Conservation (phyloP, 2,797 vertebrate species). For the Pipistrellus pipistrellus region DNA sequence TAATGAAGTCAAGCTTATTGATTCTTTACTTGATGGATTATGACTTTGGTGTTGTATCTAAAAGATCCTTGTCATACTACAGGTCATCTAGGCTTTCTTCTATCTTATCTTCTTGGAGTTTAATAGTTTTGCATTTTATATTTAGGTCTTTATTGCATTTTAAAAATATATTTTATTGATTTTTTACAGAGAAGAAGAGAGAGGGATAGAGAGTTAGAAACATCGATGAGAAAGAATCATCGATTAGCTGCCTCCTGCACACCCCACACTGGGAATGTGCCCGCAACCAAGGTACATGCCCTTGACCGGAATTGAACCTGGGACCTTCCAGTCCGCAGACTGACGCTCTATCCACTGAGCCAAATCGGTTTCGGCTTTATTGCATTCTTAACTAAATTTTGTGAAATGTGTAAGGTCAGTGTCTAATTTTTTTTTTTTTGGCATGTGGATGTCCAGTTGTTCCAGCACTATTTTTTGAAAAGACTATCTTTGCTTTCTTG, state of each 20-base stretch:
- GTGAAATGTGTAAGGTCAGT: not conserved
- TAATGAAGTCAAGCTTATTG: not conserved
- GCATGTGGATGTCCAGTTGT: not conserved
- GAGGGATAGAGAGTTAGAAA: no score
- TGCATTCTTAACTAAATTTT: conserved; percentile 14
- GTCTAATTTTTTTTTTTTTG: not conserved
- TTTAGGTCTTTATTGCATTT: not conserved
- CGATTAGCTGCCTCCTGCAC: no score
- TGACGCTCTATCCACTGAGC: no score
- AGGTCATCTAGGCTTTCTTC: not conserved
- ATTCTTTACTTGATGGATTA: conserved; percentile 10
- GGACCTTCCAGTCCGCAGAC: no score
- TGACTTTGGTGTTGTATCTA: not conserved
- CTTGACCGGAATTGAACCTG: no score
- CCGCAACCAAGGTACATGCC: no score
- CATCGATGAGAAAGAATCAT: no score
- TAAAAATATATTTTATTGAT: no score
- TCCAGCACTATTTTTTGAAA: not conserved
- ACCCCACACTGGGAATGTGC: no score
- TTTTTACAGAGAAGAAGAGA: no score
- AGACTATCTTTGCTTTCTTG: not conserved
- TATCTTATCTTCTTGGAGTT: not conserved
- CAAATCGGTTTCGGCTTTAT: not conserved
- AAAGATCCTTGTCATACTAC: not conserved
- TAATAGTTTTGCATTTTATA: not conserved